These are phyloP conservation scores for Drosophila sordidapex DNA, from an alignment of 2,888 invertebrate genomes.

Conservation along the genomic window DNA sequence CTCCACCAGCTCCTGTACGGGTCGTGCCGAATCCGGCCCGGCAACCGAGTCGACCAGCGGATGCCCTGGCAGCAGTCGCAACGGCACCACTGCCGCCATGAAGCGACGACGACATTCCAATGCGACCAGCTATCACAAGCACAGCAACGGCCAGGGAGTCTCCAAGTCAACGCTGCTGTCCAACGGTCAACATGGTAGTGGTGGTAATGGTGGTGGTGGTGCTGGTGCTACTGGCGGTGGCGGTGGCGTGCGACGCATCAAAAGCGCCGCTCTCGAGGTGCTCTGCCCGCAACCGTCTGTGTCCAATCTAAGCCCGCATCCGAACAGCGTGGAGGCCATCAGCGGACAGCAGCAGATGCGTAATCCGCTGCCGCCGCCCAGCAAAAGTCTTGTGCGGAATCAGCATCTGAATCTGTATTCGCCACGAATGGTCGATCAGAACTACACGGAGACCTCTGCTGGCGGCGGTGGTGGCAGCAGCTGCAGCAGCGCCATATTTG, in stretches of 20 bases:
- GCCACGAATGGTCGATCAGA: slow-evolving; percentile 54
- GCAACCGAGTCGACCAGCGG: slow-evolving; percentile 2
- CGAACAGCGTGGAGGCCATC: slow-evolving; percentile 92
- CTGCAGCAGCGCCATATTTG: slow-evolving; percentile 79
- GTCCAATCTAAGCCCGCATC: slow-evolving; percentile 91
- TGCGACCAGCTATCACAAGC: slow-evolving; percentile 82
- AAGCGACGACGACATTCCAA: slow-evolving; percentile 85
- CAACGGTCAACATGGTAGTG: slow-evolving; percentile 24
- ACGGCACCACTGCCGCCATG: slow-evolving; percentile 59
- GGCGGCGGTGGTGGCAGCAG: slow-evolving; percentile 50
- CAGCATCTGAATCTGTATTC: slow-evolving; percentile 90
- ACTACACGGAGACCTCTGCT: slow-evolving; percentile 62
- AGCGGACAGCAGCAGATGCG: slow-evolving; percentile 87
- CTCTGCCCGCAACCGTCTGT: slow-evolving; percentile 89
- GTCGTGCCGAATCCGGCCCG: slow-evolving; percentile 40
- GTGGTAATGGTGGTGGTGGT: slow-evolving; percentile 79
- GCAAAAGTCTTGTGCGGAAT: slow-evolving; percentile 89
- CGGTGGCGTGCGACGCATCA: slow-evolving; percentile 87
- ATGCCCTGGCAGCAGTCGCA: slow-evolving; percentile 23
- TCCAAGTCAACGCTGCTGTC: slow-evolving; percentile 55
- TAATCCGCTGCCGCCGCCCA: slow-evolving; percentile 90
- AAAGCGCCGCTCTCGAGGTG: slow-evolving; percentile 90
- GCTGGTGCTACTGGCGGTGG: background rate
- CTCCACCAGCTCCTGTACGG: slow-evolving; percentile 31
- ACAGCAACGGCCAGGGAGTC: slow-evolving; percentile 37